Evolutionary conservation across 2,113 vertebrate genomes (phyloP).

Genomic region (Burhinus oedicnemus): DNA sequence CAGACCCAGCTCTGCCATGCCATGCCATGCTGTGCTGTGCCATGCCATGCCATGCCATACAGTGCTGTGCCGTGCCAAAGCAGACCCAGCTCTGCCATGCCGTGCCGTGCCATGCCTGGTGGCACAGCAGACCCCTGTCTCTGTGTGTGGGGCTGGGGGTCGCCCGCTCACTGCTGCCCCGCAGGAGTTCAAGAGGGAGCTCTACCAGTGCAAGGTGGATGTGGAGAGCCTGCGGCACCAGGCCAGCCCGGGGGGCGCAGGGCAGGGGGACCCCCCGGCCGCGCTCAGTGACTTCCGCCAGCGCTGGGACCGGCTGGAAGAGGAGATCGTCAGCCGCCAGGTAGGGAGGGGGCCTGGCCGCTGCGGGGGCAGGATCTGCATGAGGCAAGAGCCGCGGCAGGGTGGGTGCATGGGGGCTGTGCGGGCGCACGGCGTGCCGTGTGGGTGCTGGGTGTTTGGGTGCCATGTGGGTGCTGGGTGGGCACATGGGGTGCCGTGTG

Average conservation of each 20-base stretch:
- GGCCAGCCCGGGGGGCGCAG: slow-evolving; percentile 55
- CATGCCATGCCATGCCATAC: background rate
- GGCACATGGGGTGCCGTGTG: too few relatives aligned
- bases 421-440: background rate
- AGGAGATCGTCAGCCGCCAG: slow-evolving; percentile 84
- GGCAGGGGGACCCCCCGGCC: slow-evolving; percentile 59
- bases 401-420: background rate
- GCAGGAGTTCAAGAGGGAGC: slow-evolving; percentile 87
- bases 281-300: slow-evolving; percentile 77
- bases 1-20: background rate
- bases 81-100: too few relatives aligned
- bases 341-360: slow-evolving; percentile 33
- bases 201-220: slow-evolving; percentile 89
- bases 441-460: background rate
- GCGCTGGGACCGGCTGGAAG: slow-evolving; percentile 86
- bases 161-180: rapidly evolving
- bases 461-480: too few relatives aligned
- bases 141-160: rapidly evolving
- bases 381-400: background rate
- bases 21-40: background rate
- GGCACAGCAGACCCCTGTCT: rapidly evolving
- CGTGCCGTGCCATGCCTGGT: rapidly evolving
- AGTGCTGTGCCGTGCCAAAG: too few relatives aligned
- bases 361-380: background rate
- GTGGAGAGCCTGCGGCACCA: slow-evolving; percentile 85